Percentiles rank a stretch among this genome's conserved stretches.
phyloP scores from a whole-genome alignment of 2,888 invertebrate species.

The Choristoneura rosaceana region DNA sequence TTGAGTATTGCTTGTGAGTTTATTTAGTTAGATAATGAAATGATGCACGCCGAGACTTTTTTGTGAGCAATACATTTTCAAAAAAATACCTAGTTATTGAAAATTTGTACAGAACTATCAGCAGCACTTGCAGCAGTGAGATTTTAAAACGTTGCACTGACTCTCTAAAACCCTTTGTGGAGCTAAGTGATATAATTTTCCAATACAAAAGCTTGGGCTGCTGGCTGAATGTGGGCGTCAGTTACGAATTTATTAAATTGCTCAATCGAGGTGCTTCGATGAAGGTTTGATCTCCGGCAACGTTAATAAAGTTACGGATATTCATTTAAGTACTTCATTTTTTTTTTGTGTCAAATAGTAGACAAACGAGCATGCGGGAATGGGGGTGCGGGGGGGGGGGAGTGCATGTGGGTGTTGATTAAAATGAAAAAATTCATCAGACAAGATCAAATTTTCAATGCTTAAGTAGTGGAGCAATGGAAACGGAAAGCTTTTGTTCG shows the following conservation, averaged over 20 bases:
- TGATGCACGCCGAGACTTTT: too few species aligned
- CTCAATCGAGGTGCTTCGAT: slow-evolving; percentile 32
- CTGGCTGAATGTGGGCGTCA: slow-evolving; percentile 63
- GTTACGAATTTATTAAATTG: slow-evolving; percentile 59
- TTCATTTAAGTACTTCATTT: too few species aligned
- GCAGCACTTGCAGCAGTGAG: slow-evolving; percentile 9
- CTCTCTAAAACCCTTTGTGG: slow-evolving; percentile 22
- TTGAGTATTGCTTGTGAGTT: background rate
- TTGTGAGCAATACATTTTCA: background rate
- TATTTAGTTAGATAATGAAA: too few species aligned
- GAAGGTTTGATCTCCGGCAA: slow-evolving; percentile 10
- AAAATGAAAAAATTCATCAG: background rate
- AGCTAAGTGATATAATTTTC: slow-evolving; percentile 61
- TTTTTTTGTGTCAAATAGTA: too few species aligned
- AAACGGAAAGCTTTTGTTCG: slow-evolving; percentile 21
- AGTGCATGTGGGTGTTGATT: too few species aligned
- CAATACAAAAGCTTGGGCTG: slow-evolving; percentile 56
- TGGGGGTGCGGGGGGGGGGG: too few species aligned
- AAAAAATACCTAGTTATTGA: background rate
- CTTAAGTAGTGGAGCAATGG: background rate
- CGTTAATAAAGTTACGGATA: background rate
- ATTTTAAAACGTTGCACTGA: slow-evolving; percentile 37
- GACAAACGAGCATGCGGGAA: too few species aligned
- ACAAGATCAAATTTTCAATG: background rate
- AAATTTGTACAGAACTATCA: slow-evolving; percentile 20